Conservation (phyloP, 2,797 vertebrate genomes). For the Cercopithecus petaurista region DNA sequence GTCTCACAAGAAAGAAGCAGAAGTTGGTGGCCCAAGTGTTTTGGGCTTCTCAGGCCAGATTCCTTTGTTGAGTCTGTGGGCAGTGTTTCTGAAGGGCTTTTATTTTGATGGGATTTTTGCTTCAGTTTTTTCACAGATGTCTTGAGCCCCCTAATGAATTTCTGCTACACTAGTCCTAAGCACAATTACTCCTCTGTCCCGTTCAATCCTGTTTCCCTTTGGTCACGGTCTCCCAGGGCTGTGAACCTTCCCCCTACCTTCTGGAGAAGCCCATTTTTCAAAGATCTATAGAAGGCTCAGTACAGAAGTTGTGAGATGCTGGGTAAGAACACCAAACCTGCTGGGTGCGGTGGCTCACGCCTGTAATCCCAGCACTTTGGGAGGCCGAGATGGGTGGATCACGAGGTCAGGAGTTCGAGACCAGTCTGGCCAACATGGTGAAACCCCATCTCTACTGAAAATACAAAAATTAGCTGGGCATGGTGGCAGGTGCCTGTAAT, state of each 20-base stretch:
- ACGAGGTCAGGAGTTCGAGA: no score
- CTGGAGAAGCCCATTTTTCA: slow-evolving; percentile 12
- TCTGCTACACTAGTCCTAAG: neutral
- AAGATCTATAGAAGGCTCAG: neutral
- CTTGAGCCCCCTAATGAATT: slow-evolving; percentile 33
- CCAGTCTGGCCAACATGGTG: no score
- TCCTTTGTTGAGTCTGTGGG: neutral
- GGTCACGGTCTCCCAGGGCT: neutral
- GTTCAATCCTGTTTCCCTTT: slow-evolving; percentile 39
- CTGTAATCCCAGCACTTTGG: no score
- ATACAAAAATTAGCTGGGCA: no score
- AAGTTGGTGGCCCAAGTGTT: neutral
- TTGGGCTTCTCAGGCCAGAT: neutral
- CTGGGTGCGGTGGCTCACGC: no score
- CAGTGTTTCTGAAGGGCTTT: slow-evolving; percentile 40
- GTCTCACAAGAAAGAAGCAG: slow-evolving; percentile 33
- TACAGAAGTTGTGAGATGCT: slow-evolving; percentile 22
- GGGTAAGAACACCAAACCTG: slow-evolving; percentile 18
- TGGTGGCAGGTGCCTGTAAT: no score
- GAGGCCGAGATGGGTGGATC: no score
- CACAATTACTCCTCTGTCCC: slow-evolving; percentile 1
- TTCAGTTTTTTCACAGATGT: slow-evolving; percentile 55
- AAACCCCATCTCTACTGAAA: no score
- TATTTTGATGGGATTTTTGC: slow-evolving; percentile 52
- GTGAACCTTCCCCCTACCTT: neutral